These are phyloP conservation scores for Drosophila nebulosa DNA, from an alignment of 1,140 invertebrate genomes.

Conservation along the genomic window DNA sequence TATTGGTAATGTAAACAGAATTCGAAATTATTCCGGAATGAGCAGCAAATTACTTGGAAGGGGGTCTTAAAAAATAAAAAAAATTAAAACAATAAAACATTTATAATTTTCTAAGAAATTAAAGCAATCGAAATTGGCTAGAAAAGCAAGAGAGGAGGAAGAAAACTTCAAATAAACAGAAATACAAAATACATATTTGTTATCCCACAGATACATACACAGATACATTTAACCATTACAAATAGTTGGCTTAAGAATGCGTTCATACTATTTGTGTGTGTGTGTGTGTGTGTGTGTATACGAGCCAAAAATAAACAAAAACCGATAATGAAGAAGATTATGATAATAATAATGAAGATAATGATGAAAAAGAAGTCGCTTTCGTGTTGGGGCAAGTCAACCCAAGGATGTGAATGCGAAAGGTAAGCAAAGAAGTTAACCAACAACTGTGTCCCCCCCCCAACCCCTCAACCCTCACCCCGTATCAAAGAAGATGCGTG, in stretches of 20 bases:
- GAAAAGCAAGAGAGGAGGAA: neutral
- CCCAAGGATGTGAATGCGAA: conserved; percentile 1
- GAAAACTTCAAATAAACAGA: neutral
- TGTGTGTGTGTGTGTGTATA: neutral
- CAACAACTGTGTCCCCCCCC: conserved; percentile 12
- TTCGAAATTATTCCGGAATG: neutral
- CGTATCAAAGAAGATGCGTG: conserved; percentile 50
- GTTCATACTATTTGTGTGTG: neutral
- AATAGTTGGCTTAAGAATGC: neutral
- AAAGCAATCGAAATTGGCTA: neutral
- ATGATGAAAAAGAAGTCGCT: conserved; percentile 23
- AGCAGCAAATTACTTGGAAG: neutral
- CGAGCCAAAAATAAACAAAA: conserved; percentile 41
- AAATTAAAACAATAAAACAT: neutral
- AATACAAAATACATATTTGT: neutral
- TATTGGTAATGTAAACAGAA: neutral
- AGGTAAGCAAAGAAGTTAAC: conserved; percentile 31
- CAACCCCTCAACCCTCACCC: too few species aligned
- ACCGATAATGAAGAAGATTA: conserved; percentile 32
- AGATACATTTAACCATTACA: neutral
- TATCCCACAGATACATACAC: neutral
- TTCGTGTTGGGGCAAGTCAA: neutral
- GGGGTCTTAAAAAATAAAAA: neutral
- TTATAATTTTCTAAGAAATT: neutral
- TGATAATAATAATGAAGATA: conserved; percentile 20